Base-by-base conservation (phyloP, 1,140 invertebrate species). In the Phymorhynchus buccinoides region DNA sequence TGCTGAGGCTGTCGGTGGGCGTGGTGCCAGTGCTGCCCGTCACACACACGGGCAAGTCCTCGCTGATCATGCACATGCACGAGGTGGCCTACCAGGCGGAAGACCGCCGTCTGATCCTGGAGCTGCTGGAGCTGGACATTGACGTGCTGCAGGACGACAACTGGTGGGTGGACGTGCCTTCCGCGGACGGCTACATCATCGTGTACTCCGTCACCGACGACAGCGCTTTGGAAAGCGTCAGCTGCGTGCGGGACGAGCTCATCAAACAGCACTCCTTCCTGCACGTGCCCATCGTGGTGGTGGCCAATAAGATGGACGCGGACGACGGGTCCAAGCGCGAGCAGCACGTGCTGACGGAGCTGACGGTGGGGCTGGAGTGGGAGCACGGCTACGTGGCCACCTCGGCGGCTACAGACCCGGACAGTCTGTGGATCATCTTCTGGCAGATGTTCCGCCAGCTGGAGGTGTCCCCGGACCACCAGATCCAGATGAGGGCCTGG, bases 121-220 rank as follows among this genome's bases (percentile, higher is more conserved):
- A 89, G 89, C 97, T 98, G 90, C 93, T 98, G 85, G 97, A 98
- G 92, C 98, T 97, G 14, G 96, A 96, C n/a, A 93, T 89, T 80
- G 95, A 95, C 3, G 96, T 96, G 85, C 96, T 97, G 92, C 98
- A 98, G 90, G 97, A 97, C 0, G 97, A 97, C 0, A 98, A 98
- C 97, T 94, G 96, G 83, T 95, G 96, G 27, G 94, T 98, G 18
- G 97, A 96, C 18, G 97, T 98, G 91, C 96, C 96, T 88, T 97
- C 96, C 0, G 97, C 86, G 32, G 96, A 98, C 90, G 97, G 96
- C 3, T 98, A 98, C 91, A 95, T 98, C 71, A 94, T 98, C 32
- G 97, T 98, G 14, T 98, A 97, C 91, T 96, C 97, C 85, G 96
- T 97, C 12, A 96, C 95, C 48, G 96, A 97, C 90, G 94, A 95